Percentiles rank a stretch among this genome's conserved stretches.
Evolutionary conservation across 2,888 invertebrate species (phyloP).

Genomic region (Archaeoteleia sp.): DNA sequence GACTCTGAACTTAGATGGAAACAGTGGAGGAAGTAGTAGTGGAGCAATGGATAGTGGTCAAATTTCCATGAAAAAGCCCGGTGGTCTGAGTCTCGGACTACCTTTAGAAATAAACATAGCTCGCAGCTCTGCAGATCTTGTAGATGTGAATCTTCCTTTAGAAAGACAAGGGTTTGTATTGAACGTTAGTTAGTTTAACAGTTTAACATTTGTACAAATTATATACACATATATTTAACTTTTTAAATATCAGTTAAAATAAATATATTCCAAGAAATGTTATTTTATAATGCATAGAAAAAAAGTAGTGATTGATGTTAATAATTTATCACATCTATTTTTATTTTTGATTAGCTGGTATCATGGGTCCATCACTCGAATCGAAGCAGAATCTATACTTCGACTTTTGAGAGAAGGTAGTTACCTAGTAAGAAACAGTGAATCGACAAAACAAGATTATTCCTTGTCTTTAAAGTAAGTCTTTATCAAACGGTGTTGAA

Average conservation of each 20-base stretch:
- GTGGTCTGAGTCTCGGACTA: constrained; percentile 74
- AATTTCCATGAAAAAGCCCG: constrained; percentile 71
- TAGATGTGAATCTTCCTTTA: constrained; percentile 87
- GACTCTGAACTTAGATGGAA: constrained; percentile 81
- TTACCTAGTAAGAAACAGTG: constrained; percentile 95
- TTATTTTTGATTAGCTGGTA: too few species aligned
- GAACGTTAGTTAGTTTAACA: too few species aligned
- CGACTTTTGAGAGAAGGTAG: constrained; percentile 91
- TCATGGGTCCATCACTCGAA: constrained; percentile 93
- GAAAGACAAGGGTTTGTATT: constrained; percentile 89
- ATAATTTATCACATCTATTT: constrained; percentile 41
- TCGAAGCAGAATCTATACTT: constrained; percentile 93
- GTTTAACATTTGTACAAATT: too few species aligned
- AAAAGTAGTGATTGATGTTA: constrained; percentile 2
- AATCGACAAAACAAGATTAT: constrained; percentile 94
- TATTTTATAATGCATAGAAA: constrained; percentile 1
- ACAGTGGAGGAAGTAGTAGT: constrained; percentile 70
- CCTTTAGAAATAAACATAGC: constrained; percentile 76
- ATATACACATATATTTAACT: too few species aligned
- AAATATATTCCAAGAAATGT: constrained; percentile 1
- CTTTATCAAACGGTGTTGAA: constrained; percentile 7
- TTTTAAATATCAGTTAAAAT: too few species aligned
- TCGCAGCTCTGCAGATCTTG: constrained; percentile 82
- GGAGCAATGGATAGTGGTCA: constrained; percentile 62
- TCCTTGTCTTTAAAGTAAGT: constrained; percentile 96